A percentile compares a stretch with the other conserved stretches of the same genome.
Conservation (phyloP, 2,797 vertebrate genomes). For the Cyclura pinguis region DNA sequence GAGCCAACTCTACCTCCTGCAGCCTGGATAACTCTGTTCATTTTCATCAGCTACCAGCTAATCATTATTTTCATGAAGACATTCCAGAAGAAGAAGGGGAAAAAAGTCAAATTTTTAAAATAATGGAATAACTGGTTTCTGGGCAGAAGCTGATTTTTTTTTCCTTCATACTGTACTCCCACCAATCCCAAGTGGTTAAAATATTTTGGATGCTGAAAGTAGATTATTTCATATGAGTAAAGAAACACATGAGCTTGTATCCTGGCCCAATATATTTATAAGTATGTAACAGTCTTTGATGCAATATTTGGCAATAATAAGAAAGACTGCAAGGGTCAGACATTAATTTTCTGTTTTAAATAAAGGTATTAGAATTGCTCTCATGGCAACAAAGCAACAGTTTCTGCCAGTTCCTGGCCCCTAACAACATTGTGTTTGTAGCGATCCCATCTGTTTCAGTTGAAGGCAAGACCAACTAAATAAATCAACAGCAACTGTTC, state of each 20-base stretch:
- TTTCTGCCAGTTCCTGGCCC: conserved; percentile 33
- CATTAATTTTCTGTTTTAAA: conserved; percentile 60
- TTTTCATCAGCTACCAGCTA: neutral
- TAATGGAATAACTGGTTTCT: conserved; percentile 48
- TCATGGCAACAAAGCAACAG: conserved; percentile 52
- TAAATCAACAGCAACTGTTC: conserved; percentile 45
- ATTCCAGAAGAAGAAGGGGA: neutral
- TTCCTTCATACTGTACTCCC: conserved; percentile 48
- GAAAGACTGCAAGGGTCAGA: conserved; percentile 28
- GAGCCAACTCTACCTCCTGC: too few relatives aligned
- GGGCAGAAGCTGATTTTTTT: conserved; percentile 53
- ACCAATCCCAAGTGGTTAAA: conserved; percentile 46
- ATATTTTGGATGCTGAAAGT: conserved; percentile 58
- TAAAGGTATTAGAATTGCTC: conserved; percentile 50
- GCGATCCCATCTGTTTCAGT: conserved; percentile 57
- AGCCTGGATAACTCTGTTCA: neutral
- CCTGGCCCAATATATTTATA: conserved; percentile 24
- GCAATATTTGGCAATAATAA: conserved; percentile 3
- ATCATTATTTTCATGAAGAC: conserved; percentile 43
- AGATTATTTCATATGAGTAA: conserved; percentile 62
- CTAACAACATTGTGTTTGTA: conserved; percentile 27
- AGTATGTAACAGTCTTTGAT: neutral
- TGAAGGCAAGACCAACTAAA: conserved; percentile 53
- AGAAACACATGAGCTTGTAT: conserved; percentile 55
- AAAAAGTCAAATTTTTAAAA: conserved; percentile 16